Percentiles rank a stretch among this genome's conserved stretches.
Evolutionary conservation across 2,113 vertebrate species (phyloP).

Genomic region (Carassius auratus): DNA sequence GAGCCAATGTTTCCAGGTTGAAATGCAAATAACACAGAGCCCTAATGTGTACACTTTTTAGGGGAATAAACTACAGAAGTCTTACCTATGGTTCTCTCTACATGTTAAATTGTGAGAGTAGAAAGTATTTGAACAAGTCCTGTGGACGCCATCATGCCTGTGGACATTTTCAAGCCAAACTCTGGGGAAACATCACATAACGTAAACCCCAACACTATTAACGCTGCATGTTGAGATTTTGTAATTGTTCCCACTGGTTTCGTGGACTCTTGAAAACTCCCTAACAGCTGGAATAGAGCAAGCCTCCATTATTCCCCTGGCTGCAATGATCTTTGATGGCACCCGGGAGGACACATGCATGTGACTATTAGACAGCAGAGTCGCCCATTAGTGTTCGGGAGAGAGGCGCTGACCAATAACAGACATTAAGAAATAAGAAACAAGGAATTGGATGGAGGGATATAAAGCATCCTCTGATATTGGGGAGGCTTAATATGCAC

Average conservation of each 20-base stretch:
- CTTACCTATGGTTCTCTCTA: neutral
- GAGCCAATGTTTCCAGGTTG: too few species aligned
- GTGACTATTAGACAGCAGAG: conserved; percentile 41
- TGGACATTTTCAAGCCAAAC: neutral
- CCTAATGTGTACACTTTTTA: neutral
- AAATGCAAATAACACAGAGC: neutral
- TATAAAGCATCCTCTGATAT: neutral
- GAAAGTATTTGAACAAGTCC: neutral
- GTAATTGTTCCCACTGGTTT: conserved; percentile 2
- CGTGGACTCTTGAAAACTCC: neutral
- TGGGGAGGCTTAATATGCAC: neutral
- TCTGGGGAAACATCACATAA: conserved; percentile 2
- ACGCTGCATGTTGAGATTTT: conserved; percentile 1
- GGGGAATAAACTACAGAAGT: neutral
- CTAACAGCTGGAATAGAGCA: neutral
- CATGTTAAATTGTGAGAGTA: neutral
- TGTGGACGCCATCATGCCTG: neutral
- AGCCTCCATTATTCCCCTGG: conserved; percentile 11
- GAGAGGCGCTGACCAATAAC: conserved; percentile 25
- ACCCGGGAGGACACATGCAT: conserved; percentile 30
- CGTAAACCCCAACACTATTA: conserved; percentile 20
- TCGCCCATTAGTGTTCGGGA: conserved; percentile 32
- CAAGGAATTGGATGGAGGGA: neutral
- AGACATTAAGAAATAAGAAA: neutral
- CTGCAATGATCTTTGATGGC: conserved; percentile 44